A percentile compares a stretch with the other conserved stretches of the same genome.
These are phyloP conservation scores for Pristionchus mayeri DNA, from an alignment of 2,888 invertebrate species.

Conservation along the genomic window DNA sequence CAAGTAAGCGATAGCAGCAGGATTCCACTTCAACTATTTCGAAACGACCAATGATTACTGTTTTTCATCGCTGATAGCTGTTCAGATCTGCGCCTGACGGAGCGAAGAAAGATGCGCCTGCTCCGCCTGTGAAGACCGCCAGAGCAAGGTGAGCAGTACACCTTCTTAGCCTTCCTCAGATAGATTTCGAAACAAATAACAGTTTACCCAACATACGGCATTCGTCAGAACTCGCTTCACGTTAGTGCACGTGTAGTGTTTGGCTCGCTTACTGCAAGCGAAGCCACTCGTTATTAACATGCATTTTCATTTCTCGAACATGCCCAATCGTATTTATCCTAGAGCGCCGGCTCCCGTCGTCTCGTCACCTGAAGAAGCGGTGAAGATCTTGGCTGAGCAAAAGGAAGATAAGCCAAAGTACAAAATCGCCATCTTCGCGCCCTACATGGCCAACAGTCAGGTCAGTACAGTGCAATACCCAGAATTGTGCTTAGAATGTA, in stretches of 20 bases:
- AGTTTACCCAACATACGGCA: no score
- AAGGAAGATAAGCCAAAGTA: constrained; percentile 41
- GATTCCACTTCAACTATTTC: background rate
- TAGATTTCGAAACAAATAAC: no score
- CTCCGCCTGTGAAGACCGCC: background rate
- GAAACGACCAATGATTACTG: no score
- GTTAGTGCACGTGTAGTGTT: no score
- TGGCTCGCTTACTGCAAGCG: no score
- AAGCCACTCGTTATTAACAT: no score
- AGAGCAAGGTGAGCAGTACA: background rate
- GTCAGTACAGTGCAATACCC: constrained; percentile 43
- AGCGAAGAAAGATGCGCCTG: background rate
- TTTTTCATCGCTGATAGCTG: background rate
- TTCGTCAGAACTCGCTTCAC: no score
- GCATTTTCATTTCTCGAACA: no score
- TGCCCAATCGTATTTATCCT: no score
- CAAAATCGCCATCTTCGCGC: constrained; percentile 63
- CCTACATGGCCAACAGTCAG: constrained; percentile 64
- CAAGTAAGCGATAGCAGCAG: no score
- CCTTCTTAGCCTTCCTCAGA: no score
- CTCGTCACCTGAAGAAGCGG: background rate
- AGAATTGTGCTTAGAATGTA: no score
- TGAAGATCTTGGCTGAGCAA: background rate
- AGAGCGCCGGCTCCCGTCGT: background rate
- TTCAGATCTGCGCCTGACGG: background rate